Conservation (phyloP, 2,113 vertebrate species). For the Syngnathus floridae region DNA sequence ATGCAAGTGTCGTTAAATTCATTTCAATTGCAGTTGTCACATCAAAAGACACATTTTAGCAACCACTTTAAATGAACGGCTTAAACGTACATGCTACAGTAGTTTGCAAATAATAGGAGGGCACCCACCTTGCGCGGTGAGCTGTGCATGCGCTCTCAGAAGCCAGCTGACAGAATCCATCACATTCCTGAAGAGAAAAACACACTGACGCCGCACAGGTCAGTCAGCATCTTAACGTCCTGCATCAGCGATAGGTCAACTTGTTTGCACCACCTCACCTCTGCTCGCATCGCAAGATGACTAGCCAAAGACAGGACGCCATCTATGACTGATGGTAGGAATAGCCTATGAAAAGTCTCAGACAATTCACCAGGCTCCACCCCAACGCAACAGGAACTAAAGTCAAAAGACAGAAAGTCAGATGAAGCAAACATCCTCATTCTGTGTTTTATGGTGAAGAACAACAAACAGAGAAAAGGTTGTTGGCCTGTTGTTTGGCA, state of each 20-base stretch:
- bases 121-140: constrained; percentile 74
- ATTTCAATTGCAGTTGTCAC: not conserved
- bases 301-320: constrained; percentile 50
- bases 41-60: not conserved
- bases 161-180: constrained; percentile 81
- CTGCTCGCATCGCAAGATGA: constrained; percentile 29
- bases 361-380: constrained; percentile 19
- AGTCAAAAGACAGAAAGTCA: not conserved
- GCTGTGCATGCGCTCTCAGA: constrained; percentile 69
- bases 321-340: constrained; percentile 53
- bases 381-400: constrained; percentile 55
- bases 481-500: not conserved
- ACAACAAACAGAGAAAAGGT: not conserved
- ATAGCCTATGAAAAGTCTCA: constrained; percentile 37
- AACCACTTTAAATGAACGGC: not conserved
- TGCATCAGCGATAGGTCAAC: not conserved
- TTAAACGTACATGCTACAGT: not conserved
- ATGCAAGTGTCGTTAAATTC: not conserved
- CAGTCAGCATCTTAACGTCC: not conserved
- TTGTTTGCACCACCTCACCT: constrained; percentile 21
- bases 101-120: not conserved
- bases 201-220: constrained; percentile 44
- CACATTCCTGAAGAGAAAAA: constrained; percentile 73
- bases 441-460: not conserved
- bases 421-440: not conserved